Evolutionary conservation across 2,113 vertebrate genomes (phyloP), one percentile per base, ranked within the genome.

Genomic region (Lynx canadensis): DNA sequence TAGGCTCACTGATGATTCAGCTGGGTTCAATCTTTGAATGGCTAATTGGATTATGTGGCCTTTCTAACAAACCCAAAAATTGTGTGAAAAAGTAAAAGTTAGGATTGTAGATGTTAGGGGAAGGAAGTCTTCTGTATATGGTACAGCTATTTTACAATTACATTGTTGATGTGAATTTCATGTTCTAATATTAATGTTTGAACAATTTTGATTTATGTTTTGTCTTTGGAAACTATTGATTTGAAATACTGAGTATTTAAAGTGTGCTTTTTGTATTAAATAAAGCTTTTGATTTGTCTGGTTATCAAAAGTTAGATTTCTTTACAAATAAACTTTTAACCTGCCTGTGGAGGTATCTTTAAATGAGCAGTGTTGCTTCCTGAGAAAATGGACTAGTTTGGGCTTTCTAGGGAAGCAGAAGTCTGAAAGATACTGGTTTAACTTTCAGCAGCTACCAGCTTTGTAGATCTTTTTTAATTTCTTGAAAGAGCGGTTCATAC

Each of bases 401-500:
- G 52, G 52, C 41, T 66, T 88, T 45, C 31, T 88, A 36, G 18
- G 33, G 66, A 88, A 93, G 29, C 38, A 93, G 3, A 92, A 93
- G 25, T 65, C 10, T 71, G 41, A 84, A 93, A 82, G 27, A 71
- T 57, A 60, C 21, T 31, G 27, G 36, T 52, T 23, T 96, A 80
- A 89, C 52, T 60, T 82, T 79, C 23, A 93, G 96, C 38, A 73
- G 48, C 57, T 76, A 45, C 29, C 11, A 79, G 18, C 33, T 63
- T 2, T 78, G 48, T n/a, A 57, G 65, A 85, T 81, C 1, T 9
- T 60, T 25, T n/a, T 0, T 6, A 98, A 79, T 91, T 90, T 95
- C 96, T 92, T 16, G 14, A 63, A 87, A 60, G 92, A 92, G 81
- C 3, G 94, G 41, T 97, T 90, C 82, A 97, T 91, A 85, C 3